A percentile compares a stretch with the other conserved stretches of the same genome.
These are phyloP conservation scores for Phymanthus crucifer DNA, from an alignment of 92 coral and sea anemone species.

Conservation along the genomic window DNA sequence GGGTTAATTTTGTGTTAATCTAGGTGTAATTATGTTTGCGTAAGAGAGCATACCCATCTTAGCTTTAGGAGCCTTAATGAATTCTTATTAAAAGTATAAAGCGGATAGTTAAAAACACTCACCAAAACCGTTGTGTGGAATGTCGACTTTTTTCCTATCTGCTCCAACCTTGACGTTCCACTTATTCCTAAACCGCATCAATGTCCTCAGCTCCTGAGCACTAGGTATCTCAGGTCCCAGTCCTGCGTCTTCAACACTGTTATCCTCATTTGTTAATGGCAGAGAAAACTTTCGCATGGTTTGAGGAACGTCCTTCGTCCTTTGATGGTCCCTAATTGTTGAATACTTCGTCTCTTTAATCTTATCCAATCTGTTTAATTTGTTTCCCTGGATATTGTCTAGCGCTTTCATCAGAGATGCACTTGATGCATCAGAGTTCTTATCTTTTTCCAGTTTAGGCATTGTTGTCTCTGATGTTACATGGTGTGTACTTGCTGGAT, in stretches of 20 bases:
- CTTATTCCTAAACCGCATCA: slow-evolving; percentile 21
- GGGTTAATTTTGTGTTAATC: background rate
- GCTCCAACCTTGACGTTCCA: slow-evolving; percentile 7
- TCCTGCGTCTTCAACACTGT: background rate
- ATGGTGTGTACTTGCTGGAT: background rate
- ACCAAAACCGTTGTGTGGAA: slow-evolving; percentile 35
- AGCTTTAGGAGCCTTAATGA: too few species aligned
- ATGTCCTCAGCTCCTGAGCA: slow-evolving; percentile 13
- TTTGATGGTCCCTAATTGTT: background rate
- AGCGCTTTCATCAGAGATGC: slow-evolving; percentile 8
- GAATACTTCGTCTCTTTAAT: background rate
- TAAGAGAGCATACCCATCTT: background rate
- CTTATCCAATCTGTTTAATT: background rate
- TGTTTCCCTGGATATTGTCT: background rate
- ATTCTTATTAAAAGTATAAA: background rate
- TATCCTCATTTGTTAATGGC: background rate
- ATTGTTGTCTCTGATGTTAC: background rate
- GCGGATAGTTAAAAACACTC: background rate
- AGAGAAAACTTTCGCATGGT: background rate
- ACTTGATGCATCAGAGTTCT: background rate
- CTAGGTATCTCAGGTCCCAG: slow-evolving; percentile 29
- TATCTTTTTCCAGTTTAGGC: slow-evolving; percentile 5
- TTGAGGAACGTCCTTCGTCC: background rate
- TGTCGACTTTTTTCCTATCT: slow-evolving; percentile 44
- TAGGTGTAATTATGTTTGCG: background rate